Evolutionary conservation across 1,140 invertebrate species (phyloP).

Genomic region (Sesamia nonagrioides): DNA sequence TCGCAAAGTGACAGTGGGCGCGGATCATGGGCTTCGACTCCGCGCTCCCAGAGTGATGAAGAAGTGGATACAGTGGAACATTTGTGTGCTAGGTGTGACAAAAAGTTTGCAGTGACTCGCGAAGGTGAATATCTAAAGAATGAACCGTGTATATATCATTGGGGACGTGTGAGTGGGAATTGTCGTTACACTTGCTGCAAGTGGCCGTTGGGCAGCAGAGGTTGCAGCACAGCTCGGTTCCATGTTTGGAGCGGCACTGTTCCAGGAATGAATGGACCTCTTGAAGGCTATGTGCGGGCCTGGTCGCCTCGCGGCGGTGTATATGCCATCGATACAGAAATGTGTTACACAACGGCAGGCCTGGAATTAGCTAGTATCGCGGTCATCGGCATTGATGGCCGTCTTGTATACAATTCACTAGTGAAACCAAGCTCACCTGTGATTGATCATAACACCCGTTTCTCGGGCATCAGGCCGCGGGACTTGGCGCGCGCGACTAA

Average conservation of each 20-base stretch:
- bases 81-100: conserved; percentile 92
- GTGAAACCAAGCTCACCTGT: conserved; percentile 93
- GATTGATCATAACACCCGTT: conserved; percentile 95
- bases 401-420: conserved; percentile 92
- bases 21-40: conserved; percentile 85
- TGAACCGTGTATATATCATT: conserved; percentile 94
- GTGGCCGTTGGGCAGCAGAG: conserved; percentile 76
- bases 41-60: conserved; percentile 87
- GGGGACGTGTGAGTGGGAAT: conserved; percentile 89
- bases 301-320: conserved; percentile 87
- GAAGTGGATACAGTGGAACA: conserved; percentile 87
- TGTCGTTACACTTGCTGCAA: conserved; percentile 88
- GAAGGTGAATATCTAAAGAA: conserved; percentile 90
- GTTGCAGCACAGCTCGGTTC: conserved; percentile 89
- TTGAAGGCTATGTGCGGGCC: conserved; percentile 90
- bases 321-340: conserved; percentile 97
- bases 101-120: conserved; percentile 90
- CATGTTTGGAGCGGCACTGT: conserved; percentile 93
- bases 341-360: conserved; percentile 95
- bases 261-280: conserved; percentile 91
- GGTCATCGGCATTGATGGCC: conserved; percentile 91
- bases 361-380: conserved; percentile 95
- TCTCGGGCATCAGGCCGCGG: conserved; percentile 93
- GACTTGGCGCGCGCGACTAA: conserved; percentile 90
- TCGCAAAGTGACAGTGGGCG: conserved; percentile 85